Base-by-base conservation (phyloP, 1,140 invertebrate species). In the Leptinotarsa defecta region DNA sequence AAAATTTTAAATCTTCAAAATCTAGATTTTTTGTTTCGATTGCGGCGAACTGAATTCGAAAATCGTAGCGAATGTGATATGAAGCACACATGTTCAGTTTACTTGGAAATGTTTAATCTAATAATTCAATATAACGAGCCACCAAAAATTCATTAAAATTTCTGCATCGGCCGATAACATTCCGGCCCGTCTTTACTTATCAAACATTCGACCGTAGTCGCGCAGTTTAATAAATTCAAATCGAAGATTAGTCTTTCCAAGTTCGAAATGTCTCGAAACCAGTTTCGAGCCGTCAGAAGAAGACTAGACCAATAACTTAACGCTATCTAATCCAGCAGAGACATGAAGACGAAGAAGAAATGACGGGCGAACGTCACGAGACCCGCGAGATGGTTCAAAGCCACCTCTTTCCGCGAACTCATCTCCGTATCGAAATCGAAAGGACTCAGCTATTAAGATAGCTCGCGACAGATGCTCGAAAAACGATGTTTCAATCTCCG, bases 251-350 rank as follows among this genome's bases (percentile, higher is more conserved):
- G 52, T 57, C 52, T 15, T 57, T 5, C 52, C 15, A 57, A n/a
- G 52, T 57, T 57, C 17, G n/a, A 57, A 15, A 57, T 17, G n/a
- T 19, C 52, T 43, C 34, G 34, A 57, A 57, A 57, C 52, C 52
- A n/a, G 52, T 57, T 57, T 57, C 17, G 15, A 19, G 13, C 52
- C 52, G n/a, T 57, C 52, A 57, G 52, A 57, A 57, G 52, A 57
- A 57, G 52, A 57, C 52, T 57, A 57, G 52, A 57, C 52, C 52
- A 57, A 57, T 57, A 57, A 57, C 52, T 57, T 57, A 57, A 19
- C 52, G 52, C 52, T 57, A 57, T 57, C 52, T 57, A 57, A 57
- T 57, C 52, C 52, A 57, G 52, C 52, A 57, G 52, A 6, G 52
- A 57, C n/a, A 19, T 19, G 52, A 57, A 57, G 52, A 57, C 15